These are phyloP conservation scores for Phalacrocorax brasilianus DNA, from an alignment of 2,113 vertebrate genomes.

Conservation along the genomic window DNA sequence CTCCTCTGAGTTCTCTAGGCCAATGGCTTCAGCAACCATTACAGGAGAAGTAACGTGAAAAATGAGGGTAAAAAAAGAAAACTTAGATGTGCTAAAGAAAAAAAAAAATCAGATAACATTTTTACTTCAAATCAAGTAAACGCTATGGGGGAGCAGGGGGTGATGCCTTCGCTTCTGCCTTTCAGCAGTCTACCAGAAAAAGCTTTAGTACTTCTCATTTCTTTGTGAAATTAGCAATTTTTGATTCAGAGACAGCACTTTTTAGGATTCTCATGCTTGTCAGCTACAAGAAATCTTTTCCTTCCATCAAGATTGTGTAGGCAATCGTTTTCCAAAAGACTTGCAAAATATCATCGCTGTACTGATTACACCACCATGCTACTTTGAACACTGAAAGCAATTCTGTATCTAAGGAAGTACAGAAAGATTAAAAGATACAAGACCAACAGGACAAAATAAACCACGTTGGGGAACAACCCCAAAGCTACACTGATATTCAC, in stretches of 20 bases:
- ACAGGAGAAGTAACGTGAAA: not conserved
- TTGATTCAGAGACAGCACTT: too few relatives aligned
- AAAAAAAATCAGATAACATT: not conserved
- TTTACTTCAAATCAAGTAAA: not conserved
- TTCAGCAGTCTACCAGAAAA: too few relatives aligned
- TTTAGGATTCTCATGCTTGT: too few relatives aligned
- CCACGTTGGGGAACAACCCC: not conserved
- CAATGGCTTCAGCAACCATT: not conserved
- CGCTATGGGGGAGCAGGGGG: too few relatives aligned
- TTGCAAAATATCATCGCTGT: not conserved
- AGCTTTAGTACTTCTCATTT: too few relatives aligned
- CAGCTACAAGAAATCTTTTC: too few relatives aligned
- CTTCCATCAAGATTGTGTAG: too few relatives aligned
- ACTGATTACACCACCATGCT: fast-evolving
- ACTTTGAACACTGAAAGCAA: not conserved
- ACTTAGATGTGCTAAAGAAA: not conserved
- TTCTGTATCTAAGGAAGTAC: not conserved
- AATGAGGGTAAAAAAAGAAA: not conserved
- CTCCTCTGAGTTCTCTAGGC: not conserved
- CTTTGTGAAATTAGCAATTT: too few relatives aligned
- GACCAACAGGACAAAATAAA: not conserved
- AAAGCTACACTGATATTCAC: not conserved
- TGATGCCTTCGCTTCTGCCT: too few relatives aligned
- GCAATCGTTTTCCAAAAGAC: not conserved
- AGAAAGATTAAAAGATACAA: not conserved